Evolutionary conservation across 2,888 invertebrate species (phyloP).

Genomic region (Schizotus pectinicornis): DNA sequence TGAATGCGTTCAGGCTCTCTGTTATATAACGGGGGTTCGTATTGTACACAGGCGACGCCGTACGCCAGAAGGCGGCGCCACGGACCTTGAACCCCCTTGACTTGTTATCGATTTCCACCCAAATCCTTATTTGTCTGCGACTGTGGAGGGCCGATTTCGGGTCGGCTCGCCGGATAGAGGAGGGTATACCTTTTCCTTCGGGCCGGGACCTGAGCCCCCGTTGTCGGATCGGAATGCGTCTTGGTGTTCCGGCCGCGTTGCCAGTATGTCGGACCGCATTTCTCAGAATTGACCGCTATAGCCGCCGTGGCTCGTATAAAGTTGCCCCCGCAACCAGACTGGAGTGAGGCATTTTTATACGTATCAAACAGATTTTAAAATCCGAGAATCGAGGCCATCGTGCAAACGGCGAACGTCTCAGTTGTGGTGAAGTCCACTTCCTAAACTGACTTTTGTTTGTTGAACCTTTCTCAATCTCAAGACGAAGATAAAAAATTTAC

Average conservation of each 20-base stretch:
- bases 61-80: conserved; percentile 30
- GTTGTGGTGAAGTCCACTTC: too few species aligned
- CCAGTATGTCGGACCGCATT: conserved; percentile 34
- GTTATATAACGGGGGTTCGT: conserved; percentile 39
- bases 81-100: conserved; percentile 41
- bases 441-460: too few species aligned
- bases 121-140: conserved; percentile 23
- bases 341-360: neutral
- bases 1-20: conserved; percentile 38
- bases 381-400: too few species aligned
- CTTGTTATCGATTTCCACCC: conserved; percentile 36
- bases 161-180: conserved; percentile 4
- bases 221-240: neutral
- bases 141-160: conserved; percentile 16
- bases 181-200: too few species aligned
- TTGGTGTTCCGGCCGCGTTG: conserved; percentile 1
- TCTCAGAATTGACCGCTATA: conserved; percentile 37
- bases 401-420: too few species aligned
- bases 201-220: neutral
- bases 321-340: neutral
- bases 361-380: too few species aligned
- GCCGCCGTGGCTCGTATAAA: conserved; percentile 4
- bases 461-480: too few species aligned
- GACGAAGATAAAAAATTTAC: too few species aligned
- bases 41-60: conserved; percentile 27